Conservation (phyloP, 2,113 vertebrate genomes). For the Herpetotheres cachinnans region DNA sequence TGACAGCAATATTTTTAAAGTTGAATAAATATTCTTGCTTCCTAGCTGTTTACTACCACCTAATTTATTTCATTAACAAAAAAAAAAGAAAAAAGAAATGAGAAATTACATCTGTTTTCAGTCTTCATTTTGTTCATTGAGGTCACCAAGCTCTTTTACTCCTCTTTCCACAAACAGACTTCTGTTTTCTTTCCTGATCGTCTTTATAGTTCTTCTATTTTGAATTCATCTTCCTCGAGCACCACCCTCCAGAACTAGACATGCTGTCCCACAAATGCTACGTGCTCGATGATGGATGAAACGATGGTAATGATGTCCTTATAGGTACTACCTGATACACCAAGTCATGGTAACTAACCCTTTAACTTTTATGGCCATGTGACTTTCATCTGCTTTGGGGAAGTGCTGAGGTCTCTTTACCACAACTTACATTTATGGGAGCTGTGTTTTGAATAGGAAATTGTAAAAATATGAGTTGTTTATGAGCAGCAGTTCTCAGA, state of each 20-base stretch:
- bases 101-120: neutral
- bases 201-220: neutral
- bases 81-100: neutral
- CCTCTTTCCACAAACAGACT: neutral
- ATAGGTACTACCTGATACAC: neutral
- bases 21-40: neutral
- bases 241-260: neutral
- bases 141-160: neutral
- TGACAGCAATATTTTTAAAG: neutral
- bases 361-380: neutral
- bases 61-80: neutral
- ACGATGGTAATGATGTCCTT: too few relatives aligned
- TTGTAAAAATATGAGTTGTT: fast-evolving
- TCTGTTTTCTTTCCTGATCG: neutral
- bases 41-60: neutral
- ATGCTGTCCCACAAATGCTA: fast-evolving
- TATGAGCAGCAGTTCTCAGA: neutral
- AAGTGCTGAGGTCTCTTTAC: neutral
- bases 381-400: neutral
- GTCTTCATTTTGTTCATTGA: neutral
- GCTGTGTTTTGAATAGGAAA: neutral
- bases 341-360: neutral
- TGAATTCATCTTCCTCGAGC: neutral
- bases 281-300: neutral
- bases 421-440: neutral